Evolutionary conservation across 1,140 invertebrate genomes (phyloP).

Genomic region (Dendroctonus ponderosae): DNA sequence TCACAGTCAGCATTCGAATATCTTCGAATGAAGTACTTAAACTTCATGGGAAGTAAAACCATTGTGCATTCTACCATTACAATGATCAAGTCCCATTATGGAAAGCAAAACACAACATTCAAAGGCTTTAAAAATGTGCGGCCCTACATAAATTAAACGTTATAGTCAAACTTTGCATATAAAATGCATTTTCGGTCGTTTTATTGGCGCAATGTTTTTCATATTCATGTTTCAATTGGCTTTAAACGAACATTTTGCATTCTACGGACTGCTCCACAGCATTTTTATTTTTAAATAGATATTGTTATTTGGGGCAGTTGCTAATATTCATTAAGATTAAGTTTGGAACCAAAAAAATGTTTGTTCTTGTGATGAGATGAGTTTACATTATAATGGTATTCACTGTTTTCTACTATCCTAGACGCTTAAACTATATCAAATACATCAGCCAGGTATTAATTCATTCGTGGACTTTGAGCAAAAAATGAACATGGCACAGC

Average conservation of each 20-base stretch:
- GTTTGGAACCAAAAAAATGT: neutral
- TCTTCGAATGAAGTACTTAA: too few species aligned
- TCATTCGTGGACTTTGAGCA: neutral
- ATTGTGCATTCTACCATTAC: too few species aligned
- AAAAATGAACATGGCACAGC: neutral
- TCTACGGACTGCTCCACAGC: neutral
- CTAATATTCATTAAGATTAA: neutral
- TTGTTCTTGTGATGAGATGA: too few species aligned
- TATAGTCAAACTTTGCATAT: slow-evolving; percentile 5
- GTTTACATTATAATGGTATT: too few species aligned
- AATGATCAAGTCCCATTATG: too few species aligned
- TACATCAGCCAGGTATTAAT: too few species aligned
- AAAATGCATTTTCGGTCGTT: slow-evolving; percentile 6
- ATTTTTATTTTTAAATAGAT: neutral
- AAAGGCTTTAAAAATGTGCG: slow-evolving; percentile 5
- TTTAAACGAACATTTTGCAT: neutral
- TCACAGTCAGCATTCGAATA: too few species aligned
- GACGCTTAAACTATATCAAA: too few species aligned
- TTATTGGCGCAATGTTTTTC: neutral
- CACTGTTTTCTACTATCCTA: too few species aligned
- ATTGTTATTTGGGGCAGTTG: neutral
- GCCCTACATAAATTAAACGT: slow-evolving; percentile 17
- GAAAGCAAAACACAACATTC: neutral
- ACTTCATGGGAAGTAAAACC: too few species aligned
- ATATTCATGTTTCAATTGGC: slow-evolving; percentile 3